Conservation (phyloP, 2,888 invertebrate species). For the Melanostoma mellinum region DNA sequence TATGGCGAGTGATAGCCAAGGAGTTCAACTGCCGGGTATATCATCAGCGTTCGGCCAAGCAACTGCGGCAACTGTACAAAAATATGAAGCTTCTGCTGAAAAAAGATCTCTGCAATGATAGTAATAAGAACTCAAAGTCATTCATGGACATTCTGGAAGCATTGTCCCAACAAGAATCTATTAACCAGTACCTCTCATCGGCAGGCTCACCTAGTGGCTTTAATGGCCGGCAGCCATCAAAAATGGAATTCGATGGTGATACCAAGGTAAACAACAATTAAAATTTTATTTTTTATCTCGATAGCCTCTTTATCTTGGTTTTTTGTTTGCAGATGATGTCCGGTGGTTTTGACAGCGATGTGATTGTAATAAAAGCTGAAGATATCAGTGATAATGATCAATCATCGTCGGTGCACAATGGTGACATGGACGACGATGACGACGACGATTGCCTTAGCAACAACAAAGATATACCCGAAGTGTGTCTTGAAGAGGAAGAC, state of each 20-base stretch:
- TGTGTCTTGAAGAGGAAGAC: slow-evolving; percentile 80
- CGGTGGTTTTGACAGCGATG: slow-evolving; percentile 79
- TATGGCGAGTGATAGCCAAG: slow-evolving; percentile 81
- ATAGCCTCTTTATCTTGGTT: slow-evolving; percentile 13
- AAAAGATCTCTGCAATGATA: slow-evolving; percentile 79
- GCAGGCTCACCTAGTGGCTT: slow-evolving; percentile 78
- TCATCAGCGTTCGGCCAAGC: slow-evolving; percentile 81
- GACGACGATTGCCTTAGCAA: slow-evolving; percentile 80
- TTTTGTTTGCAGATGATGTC: slow-evolving; percentile 62
- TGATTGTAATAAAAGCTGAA: slow-evolving; percentile 81
- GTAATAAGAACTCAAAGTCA: slow-evolving; percentile 74
- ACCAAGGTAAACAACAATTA: slow-evolving; percentile 77
- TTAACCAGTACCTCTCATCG: slow-evolving; percentile 79
- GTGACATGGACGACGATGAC: slow-evolving; percentile 77
- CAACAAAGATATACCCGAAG: slow-evolving; percentile 80
- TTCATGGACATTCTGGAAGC: slow-evolving; percentile 81
- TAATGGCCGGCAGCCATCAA: slow-evolving; percentile 74
- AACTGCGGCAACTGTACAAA: slow-evolving; percentile 81
- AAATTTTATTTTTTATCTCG: not conserved
- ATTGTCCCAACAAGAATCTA: slow-evolving; percentile 80
- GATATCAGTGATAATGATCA: slow-evolving; percentile 81
- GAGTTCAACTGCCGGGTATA: slow-evolving; percentile 81
- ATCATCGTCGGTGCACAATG: slow-evolving; percentile 76
- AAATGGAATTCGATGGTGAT: slow-evolving; percentile 79
- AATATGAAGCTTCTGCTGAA: slow-evolving; percentile 81